These are phyloP conservation scores for Leucoraja erinaceus DNA, from an alignment of 2,113 vertebrate species.

Conservation along the genomic window DNA sequence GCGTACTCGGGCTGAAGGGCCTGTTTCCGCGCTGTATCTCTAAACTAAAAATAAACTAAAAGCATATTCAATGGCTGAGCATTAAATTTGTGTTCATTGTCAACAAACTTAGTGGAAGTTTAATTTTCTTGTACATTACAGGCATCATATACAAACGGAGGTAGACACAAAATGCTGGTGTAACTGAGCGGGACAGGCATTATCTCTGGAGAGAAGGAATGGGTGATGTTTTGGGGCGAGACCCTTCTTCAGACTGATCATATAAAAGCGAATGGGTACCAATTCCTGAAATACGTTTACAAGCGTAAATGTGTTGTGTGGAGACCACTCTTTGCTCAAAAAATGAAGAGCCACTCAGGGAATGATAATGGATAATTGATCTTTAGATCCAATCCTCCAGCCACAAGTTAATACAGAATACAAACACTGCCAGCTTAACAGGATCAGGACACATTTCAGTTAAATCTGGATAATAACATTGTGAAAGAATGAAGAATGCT, in stretches of 20 bases:
- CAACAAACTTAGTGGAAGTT: too few species aligned
- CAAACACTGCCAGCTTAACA: not conserved
- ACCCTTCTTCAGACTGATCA: too few species aligned
- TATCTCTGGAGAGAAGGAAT: too few species aligned
- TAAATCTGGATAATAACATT: not conserved
- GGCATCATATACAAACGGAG: too few species aligned
- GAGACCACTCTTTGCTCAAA: not conserved
- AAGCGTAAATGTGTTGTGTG: not conserved
- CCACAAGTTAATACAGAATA: not conserved
- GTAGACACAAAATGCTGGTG: too few species aligned
- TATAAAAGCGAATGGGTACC: not conserved
- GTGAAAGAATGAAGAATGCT: not conserved
- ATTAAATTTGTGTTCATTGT: not conserved
- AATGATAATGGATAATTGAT: not conserved
- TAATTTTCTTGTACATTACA: too few species aligned
- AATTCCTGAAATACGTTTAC: not conserved
- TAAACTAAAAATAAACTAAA: not conserved
- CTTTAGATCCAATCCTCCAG: not conserved
- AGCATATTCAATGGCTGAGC: not conserved
- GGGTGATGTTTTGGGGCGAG: too few species aligned
- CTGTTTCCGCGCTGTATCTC: too few species aligned
- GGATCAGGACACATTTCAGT: not conserved
- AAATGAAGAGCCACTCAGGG: not conserved
- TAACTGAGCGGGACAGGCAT: too few species aligned
- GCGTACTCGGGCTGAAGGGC: too few species aligned